Evolutionary conservation across 53 echinoderm and acorn worm genomes (phyloP), one percentile per base, ranked within the genome.

Genomic region (Antedon mediterranea): DNA sequence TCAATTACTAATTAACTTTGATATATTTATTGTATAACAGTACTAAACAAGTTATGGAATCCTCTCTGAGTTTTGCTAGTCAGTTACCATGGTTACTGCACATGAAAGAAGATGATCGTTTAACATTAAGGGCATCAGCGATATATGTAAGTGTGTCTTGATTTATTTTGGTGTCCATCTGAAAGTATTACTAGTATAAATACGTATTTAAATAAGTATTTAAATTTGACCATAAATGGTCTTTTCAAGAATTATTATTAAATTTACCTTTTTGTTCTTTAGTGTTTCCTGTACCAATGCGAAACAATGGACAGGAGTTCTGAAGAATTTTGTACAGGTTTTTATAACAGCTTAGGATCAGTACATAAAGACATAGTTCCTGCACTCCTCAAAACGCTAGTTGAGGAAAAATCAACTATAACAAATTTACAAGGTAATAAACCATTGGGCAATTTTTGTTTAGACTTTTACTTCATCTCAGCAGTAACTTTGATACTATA

Each of bases 211-310:
- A n/a, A n/a, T n/a, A n/a, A n/a, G n/a, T n/a, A n/a, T n/a, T n/a
- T n/a, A n/a, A n/a, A n/a, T n/a, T n/a, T n/a, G n/a, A n/a, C n/a
- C 37, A 37, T 37, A 11, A 11, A 37, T 37, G 37, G 37, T 37
- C 37, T 11, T 41, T 42, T 71, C 11, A 20, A 3, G 8, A 79
- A 28, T 57, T 26, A 79, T 0, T 20, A 0, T 71, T n/a, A 0
- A 37, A 37, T 29, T 0, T 3, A 44, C 34, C 9, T 83, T 7
- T 23, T 43, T 5, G n/a, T 31, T 27, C n/a, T 42, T 13, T 76
- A 95, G 97, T 89, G 97, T 82, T 92, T 95, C 30, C 83, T 95
- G 11, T 95, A 92, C 84, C 91, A 89, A 33, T 91, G 97, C 82
- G 97, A 95, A 76, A 83, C 85, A 28, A 85, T 92, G 85, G 97